A percentile compares a stretch with the other conserved stretches of the same genome.
These are phyloP conservation scores for Drosophila parthenogenetica DNA, from an alignment of 2,888 invertebrate species.

Conservation along the genomic window DNA sequence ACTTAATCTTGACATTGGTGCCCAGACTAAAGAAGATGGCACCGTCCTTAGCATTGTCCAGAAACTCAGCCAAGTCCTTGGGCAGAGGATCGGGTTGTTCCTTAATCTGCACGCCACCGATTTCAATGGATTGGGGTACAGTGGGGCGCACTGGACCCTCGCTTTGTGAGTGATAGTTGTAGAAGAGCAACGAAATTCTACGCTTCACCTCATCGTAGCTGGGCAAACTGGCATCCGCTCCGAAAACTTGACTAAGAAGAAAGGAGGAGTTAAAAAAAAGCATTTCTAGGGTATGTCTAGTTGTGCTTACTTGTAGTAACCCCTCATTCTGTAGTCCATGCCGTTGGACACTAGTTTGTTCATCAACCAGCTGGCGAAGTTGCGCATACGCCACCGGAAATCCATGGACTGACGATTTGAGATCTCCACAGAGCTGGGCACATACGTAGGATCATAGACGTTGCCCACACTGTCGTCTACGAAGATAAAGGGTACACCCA, in stretches of 20 bases:
- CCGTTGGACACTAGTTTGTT: background rate
- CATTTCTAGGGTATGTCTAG: no score
- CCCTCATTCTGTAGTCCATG: slow-evolving; percentile 34
- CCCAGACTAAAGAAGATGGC: slow-evolving; percentile 85
- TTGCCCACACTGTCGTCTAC: slow-evolving; percentile 72
- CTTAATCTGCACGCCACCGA: slow-evolving; percentile 83
- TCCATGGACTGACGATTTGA: slow-evolving; percentile 15
- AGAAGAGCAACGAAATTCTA: slow-evolving; percentile 75
- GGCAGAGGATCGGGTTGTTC: slow-evolving; percentile 79
- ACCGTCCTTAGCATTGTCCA: slow-evolving; percentile 80
- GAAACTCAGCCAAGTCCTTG: slow-evolving; percentile 62
- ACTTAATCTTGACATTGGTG: slow-evolving; percentile 79
- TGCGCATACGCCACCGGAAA: slow-evolving; percentile 55
- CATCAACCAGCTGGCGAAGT: slow-evolving; percentile 24
- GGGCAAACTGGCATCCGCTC: slow-evolving; percentile 51
- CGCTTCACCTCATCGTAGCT: slow-evolving; percentile 65
- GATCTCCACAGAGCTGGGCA: slow-evolving; percentile 48
- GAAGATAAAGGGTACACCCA: slow-evolving; percentile 57
- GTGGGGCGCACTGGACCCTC: slow-evolving; percentile 78
- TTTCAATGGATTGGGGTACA: slow-evolving; percentile 79
- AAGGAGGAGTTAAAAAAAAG: no score
- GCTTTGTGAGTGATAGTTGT: slow-evolving; percentile 76
- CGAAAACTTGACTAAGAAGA: slow-evolving; percentile 46
- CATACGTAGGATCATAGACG: slow-evolving; percentile 71
- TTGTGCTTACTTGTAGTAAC: slow-evolving; percentile 43